A percentile compares a stretch with the other conserved stretches of the same genome.
These are phyloP conservation scores for Vireo altiloquus DNA, from an alignment of 2,113 vertebrate species.

Conservation along the genomic window DNA sequence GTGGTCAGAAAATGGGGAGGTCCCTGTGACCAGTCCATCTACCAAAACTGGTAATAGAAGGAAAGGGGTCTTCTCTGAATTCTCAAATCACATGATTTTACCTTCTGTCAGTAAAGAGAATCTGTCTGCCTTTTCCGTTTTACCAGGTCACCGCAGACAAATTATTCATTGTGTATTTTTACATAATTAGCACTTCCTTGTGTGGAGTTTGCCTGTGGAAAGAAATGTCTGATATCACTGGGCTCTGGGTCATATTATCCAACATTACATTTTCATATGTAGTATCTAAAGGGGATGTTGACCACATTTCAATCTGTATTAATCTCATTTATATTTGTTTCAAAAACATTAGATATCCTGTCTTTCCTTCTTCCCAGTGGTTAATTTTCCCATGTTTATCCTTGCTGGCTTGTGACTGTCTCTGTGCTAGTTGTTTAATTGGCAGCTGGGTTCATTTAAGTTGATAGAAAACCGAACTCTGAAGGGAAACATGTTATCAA, in stretches of 20 bases:
- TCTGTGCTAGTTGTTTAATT: neutral
- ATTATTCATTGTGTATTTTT: neutral
- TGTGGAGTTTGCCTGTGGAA: neutral
- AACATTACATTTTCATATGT: neutral
- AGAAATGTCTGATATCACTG: neutral
- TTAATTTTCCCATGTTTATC: neutral
- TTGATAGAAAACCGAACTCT: neutral
- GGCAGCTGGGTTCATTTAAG: neutral
- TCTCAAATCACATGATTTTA: neutral
- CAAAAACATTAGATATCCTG: neutral
- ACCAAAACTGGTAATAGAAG: neutral
- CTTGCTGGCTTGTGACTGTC: neutral
- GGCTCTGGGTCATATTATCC: neutral
- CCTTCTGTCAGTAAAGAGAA: neutral
- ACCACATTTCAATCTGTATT: constrained; percentile 9
- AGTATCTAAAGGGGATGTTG: neutral
- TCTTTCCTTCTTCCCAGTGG: neutral
- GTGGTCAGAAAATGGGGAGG: neutral
- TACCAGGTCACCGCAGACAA: neutral
- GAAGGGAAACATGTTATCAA: neutral
- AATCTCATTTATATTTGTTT: constrained; percentile 2
- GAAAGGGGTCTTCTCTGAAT: neutral
- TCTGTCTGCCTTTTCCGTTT: neutral
- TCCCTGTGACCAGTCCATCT: neutral
- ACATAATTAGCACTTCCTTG: neutral